These are phyloP conservation scores for Caenorhabditis doughertyi DNA, from an alignment of 2,888 invertebrate species.

Conservation along the genomic window DNA sequence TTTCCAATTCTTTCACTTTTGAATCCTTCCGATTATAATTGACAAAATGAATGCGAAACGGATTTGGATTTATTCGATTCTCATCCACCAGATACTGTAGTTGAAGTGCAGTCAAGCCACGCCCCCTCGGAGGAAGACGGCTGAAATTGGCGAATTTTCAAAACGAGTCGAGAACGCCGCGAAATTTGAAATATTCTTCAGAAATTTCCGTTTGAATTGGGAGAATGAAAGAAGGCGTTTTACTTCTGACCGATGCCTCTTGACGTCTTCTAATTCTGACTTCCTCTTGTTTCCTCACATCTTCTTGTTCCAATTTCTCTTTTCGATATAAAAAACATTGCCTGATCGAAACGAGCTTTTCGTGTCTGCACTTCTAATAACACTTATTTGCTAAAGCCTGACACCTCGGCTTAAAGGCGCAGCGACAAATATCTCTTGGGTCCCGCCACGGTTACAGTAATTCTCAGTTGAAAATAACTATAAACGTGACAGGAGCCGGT, in stretches of 20 bases:
- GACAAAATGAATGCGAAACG: constrained; percentile 77
- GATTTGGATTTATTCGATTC: constrained; percentile 68
- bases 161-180: constrained; percentile 26
- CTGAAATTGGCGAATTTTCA: constrained; percentile 70
- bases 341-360: constrained; percentile 71
- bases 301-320: constrained; percentile 45
- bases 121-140: constrained; percentile 74
- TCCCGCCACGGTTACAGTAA: too few species aligned
- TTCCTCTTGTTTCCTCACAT: not conserved
- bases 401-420: too few species aligned
- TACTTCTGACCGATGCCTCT: not conserved
- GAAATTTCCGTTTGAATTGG: not conserved
- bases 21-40: constrained; percentile 68
- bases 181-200: not conserved
- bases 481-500: too few species aligned
- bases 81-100: constrained; percentile 70
- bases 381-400: too few species aligned
- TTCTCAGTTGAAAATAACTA: too few species aligned
- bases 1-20: constrained; percentile 20
- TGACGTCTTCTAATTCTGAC: not conserved
- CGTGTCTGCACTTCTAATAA: constrained; percentile 44
- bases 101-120: constrained; percentile 76
- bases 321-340: constrained; percentile 69
- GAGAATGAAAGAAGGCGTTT: not conserved
- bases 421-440: too few species aligned